Evolutionary conservation across 2,888 invertebrate species (phyloP).

Genomic region (Callimorpha dominula): DNA sequence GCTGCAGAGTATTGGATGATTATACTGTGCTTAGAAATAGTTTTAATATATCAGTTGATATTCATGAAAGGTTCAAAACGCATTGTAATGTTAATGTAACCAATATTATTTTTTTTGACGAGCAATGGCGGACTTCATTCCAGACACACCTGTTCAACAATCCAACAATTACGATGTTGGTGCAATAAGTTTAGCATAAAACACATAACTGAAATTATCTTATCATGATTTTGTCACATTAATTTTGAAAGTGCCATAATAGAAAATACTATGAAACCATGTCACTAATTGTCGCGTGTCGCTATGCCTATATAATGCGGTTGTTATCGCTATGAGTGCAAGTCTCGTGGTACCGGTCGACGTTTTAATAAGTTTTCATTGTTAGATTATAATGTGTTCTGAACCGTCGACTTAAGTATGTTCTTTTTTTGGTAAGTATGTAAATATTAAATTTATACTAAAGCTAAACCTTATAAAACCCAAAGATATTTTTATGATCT

Average conservation of each 20-base stretch:
- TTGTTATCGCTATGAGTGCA: no score
- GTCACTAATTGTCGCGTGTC: no score
- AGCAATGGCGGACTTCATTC: no score
- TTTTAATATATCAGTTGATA: slow-evolving; percentile 1
- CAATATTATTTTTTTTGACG: neutral
- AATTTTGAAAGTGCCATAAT: neutral
- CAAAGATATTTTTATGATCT: slow-evolving; percentile 16
- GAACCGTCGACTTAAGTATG: neutral
- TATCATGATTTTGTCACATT: no score
- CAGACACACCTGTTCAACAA: no score
- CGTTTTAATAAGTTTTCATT: neutral
- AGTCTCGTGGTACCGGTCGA: no score
- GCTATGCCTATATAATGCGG: no score
- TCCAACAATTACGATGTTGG: no score
- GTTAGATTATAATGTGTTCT: neutral
- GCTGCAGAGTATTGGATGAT: slow-evolving; percentile 82
- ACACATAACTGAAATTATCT: no score
- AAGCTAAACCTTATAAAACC: neutral
- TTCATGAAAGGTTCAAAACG: neutral
- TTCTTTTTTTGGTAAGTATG: neutral
- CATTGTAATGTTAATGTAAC: neutral
- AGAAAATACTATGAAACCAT: neutral
- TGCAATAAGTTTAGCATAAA: no score
- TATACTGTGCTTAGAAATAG: slow-evolving; percentile 15
- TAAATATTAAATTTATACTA: neutral